Evolutionary conservation across 2,888 invertebrate species (phyloP).

Genomic region (Cynaeus angustus): DNA sequence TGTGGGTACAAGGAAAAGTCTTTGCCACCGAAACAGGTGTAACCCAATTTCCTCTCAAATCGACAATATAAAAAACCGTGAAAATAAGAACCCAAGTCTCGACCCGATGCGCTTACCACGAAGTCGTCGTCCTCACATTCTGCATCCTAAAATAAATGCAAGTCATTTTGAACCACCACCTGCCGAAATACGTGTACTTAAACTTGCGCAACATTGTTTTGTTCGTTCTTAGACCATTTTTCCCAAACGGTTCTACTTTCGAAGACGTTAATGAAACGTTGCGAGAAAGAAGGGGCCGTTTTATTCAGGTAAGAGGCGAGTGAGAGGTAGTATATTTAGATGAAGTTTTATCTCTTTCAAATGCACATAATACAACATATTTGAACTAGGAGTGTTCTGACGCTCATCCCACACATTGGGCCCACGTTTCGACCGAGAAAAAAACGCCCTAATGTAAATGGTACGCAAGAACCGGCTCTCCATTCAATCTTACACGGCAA

Average conservation of each 20-base stretch:
- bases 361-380: constrained; percentile 63
- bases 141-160: constrained; percentile 12
- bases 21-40: constrained; percentile 4
- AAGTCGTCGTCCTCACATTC: constrained; percentile 11
- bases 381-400: constrained; percentile 64
- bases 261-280: constrained; percentile 26
- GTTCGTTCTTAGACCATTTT: constrained; percentile 12
- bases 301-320: constrained; percentile 43
- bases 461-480: constrained; percentile 54
- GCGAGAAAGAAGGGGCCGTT: constrained; percentile 32
- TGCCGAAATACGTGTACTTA: not conserved
- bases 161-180: constrained; percentile 5
- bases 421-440: constrained; percentile 60
- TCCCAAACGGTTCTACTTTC: constrained; percentile 37
- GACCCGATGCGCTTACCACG: not conserved
- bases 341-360: constrained; percentile 58
- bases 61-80: not conserved
- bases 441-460: constrained; percentile 58
- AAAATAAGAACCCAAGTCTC: not conserved
- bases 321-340: constrained; percentile 39
- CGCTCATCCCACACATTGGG: constrained; percentile 60
- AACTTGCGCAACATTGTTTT: constrained; percentile 22
- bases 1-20: constrained; percentile 25
- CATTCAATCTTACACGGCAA: constrained; percentile 52
- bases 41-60: not conserved